These are phyloP conservation scores for Genyomyrus donnyi DNA, from an alignment of 2,113 vertebrate species.

Conservation along the genomic window DNA sequence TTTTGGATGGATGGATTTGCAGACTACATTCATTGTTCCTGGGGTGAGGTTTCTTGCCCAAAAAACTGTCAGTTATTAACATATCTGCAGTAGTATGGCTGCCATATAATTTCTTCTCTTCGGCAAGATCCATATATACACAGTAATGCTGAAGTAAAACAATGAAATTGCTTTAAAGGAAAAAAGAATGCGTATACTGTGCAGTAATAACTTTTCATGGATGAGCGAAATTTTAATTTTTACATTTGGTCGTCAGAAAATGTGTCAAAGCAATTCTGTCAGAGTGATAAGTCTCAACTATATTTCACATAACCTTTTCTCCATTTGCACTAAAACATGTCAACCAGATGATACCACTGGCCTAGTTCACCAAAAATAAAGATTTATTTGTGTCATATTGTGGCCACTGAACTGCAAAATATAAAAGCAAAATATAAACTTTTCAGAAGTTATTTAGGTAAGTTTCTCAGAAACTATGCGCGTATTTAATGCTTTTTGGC, in stretches of 20 bases:
- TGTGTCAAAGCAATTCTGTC: background rate
- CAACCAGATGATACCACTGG: background rate
- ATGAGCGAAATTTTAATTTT: background rate
- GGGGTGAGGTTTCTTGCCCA: background rate
- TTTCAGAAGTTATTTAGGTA: background rate
- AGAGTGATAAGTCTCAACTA: background rate
- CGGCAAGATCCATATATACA: background rate
- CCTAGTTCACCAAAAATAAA: background rate
- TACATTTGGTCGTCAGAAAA: background rate
- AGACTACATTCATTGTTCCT: background rate
- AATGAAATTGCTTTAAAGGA: background rate
- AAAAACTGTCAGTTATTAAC: background rate
- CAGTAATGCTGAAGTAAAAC: background rate
- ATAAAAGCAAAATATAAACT: background rate
- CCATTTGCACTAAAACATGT: background rate
- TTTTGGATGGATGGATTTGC: background rate
- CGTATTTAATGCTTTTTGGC: background rate
- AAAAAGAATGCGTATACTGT: background rate
- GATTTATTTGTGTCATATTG: background rate
- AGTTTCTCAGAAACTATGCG: background rate
- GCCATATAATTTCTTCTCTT: background rate
- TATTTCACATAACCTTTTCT: background rate
- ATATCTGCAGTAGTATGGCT: background rate
- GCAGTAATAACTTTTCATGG: background rate
- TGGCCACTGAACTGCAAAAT: background rate